A percentile compares a stretch with the other conserved stretches of the same genome.
phyloP scores from a whole-genome alignment of 1,140 invertebrate species.

The Dendroctonus valens region DNA sequence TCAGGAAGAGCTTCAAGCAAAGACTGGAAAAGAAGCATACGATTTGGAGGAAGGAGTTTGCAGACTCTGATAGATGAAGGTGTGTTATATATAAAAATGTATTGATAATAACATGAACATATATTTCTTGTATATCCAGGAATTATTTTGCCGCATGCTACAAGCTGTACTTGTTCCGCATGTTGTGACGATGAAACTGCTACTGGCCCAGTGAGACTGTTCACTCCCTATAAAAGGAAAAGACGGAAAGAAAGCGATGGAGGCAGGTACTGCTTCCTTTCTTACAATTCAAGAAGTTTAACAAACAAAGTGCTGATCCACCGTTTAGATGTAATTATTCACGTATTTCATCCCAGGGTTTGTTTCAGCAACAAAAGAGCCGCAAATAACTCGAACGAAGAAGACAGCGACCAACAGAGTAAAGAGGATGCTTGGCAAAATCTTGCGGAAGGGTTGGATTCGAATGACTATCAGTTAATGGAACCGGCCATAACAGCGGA shows the following conservation, averaged over 20 bases:
- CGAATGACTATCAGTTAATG: constrained; percentile 50
- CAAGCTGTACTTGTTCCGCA: constrained; percentile 90
- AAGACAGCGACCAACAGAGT: constrained; percentile 53
- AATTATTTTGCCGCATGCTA: constrained; percentile 87
- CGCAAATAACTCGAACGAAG: constrained; percentile 46
- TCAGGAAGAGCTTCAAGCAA: constrained; percentile 78
- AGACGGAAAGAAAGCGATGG: constrained; percentile 46
- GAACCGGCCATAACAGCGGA: constrained; percentile 50
- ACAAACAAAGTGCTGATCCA: no score
- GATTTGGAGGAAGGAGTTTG: constrained; percentile 85
- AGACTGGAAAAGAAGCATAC: constrained; percentile 93
- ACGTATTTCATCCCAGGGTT: no score
- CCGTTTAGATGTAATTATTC: no score
- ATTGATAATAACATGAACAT: not conserved
- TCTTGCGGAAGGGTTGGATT: constrained; percentile 48
- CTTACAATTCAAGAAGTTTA: no score
- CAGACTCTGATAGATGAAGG: constrained; percentile 91
- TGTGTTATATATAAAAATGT: not conserved
- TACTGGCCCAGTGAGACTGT: constrained; percentile 84
- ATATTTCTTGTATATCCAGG: constrained; percentile 29
- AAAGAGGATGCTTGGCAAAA: constrained; percentile 51
- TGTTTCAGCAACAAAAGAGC: constrained; percentile 8
- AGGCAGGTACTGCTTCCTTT: constrained; percentile 11
- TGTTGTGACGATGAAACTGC: constrained; percentile 89
- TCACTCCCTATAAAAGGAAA: constrained; percentile 85